Evolutionary conservation across 2,797 vertebrate genomes (phyloP), one percentile per base, ranked within the genome.

Genomic region (Urophycis tenuis): DNA sequence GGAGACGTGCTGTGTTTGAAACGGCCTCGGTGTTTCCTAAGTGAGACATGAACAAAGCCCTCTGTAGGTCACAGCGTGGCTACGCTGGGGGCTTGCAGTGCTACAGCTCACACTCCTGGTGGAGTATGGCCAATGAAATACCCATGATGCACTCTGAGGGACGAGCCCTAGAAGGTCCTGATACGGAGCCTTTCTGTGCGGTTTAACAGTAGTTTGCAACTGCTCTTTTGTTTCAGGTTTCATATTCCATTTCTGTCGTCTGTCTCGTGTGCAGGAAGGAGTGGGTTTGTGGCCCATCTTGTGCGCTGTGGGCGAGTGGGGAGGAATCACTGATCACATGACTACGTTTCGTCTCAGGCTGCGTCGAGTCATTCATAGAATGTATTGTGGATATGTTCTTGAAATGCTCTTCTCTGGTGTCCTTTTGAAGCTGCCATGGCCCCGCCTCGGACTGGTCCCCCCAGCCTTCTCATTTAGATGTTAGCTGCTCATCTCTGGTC

Each of bases 401-500:
- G n/a, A 10, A 60, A 25, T 19, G 9, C 53, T n/a, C 7, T 60
- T 60, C 53, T 25, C 53, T 35, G 19, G 6, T 60, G 7, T n/a
- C n/a, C 5, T 25, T n/a, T 60, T 60, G 6, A 64, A 73, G 73
- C 53, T 3, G 14, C 34, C 30, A 30, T 45, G 9, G n/a, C n/a
- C n/a, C n/a, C n/a, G n/a, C n/a, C n/a, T n/a, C n/a, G n/a, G n/a
- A n/a, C 53, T 60, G 9, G 67, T 30, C 32, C 5, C 67, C 7
- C 14, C 8, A 14, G 5, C 35, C 31, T 67, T 19, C 19, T 76
- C 69, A 80, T 74, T 74, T 70, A 77, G 7, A 72, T 32, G 74
- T 35, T 1, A 7, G 49, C 19, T n/a, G 39, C 79, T 84, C 78
- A 72, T 80, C 75, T 81, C 75, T 80, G 6, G 17, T 78, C 25